These are phyloP conservation scores for Spodoptera frugiperda DNA, from an alignment of 1,140 invertebrate species.

Conservation along the genomic window DNA sequence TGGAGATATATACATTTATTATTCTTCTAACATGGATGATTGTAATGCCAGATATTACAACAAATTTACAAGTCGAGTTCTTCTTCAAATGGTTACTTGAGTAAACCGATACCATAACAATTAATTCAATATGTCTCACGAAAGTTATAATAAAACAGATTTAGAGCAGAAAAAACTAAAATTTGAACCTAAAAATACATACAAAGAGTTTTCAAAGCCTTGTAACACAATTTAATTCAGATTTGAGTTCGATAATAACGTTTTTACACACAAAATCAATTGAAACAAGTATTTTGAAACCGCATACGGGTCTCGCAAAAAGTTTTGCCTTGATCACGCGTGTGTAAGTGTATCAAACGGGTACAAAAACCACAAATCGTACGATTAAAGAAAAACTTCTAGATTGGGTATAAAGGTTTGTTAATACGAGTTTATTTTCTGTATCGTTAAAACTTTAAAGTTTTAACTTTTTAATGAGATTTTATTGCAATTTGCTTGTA, in stretches of 20 bases:
- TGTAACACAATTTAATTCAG: constrained; percentile 7
- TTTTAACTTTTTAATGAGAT: too few species aligned
- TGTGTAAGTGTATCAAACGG: constrained; percentile 29
- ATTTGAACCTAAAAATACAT: too few species aligned
- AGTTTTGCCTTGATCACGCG: constrained; percentile 5
- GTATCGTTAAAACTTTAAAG: not conserved
- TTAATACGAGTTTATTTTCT: not conserved
- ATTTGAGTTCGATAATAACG: not conserved
- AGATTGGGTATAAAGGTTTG: not conserved
- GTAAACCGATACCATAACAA: too few species aligned
- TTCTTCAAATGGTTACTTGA: too few species aligned
- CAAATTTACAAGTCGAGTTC: too few species aligned
- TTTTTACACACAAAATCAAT: constrained; percentile 27
- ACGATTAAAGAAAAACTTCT: constrained; percentile 31
- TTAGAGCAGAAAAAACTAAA: too few species aligned
- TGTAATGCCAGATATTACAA: too few species aligned
- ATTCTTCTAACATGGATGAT: too few species aligned
- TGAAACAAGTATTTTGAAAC: constrained; percentile 12
- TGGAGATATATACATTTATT: too few species aligned
- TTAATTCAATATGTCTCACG: too few species aligned
- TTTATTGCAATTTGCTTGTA: too few species aligned
- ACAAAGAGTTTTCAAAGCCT: not conserved
- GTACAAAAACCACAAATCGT: constrained; percentile 15
- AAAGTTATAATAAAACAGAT: too few species aligned
- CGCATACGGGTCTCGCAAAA: constrained; percentile 15